Evolutionary conservation across 1,140 invertebrate genomes (phyloP).

Genomic region (Pararge aegeria): DNA sequence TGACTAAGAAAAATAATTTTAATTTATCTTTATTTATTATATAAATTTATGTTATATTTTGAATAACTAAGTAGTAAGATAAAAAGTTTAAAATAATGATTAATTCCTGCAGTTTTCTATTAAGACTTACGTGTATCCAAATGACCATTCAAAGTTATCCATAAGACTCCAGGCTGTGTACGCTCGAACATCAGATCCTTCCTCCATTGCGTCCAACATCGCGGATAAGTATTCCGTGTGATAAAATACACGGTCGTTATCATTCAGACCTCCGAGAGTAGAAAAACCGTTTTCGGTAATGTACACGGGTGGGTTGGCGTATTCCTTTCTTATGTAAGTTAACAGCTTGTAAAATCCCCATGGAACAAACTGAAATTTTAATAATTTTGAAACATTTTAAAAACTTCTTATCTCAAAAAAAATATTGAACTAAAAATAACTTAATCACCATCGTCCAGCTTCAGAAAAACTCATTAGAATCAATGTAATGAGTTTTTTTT

Average conservation of each 20-base stretch:
- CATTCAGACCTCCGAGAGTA: conserved; percentile 39
- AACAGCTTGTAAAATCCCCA: conserved; percentile 51
- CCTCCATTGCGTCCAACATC: conserved; percentile 51
- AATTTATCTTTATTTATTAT: no score
- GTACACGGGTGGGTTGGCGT: conserved; percentile 48
- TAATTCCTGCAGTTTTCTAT: no score
- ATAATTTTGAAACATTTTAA: conserved; percentile 35
- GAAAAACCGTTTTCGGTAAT: conserved; percentile 64
- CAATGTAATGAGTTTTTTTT: no score
- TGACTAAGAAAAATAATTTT: no score
- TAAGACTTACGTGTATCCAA: conserved; percentile 44
- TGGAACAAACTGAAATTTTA: conserved; percentile 17
- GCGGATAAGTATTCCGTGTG: conserved; percentile 63
- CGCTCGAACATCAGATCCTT: conserved; percentile 39
- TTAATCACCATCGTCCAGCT: no score
- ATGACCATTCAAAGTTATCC: conserved; percentile 84
- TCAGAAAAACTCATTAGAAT: no score
- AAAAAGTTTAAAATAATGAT: no score
- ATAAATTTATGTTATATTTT: no score
- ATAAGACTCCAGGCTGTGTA: conserved; percentile 84
- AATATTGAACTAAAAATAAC: no score
- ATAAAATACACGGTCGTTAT: conserved; percentile 61
- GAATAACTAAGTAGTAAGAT: no score
- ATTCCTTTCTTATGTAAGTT: conserved; percentile 48
- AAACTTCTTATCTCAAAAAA: no score